Conservation (phyloP, 2,113 vertebrate species). For the Fregetta grallaria region DNA sequence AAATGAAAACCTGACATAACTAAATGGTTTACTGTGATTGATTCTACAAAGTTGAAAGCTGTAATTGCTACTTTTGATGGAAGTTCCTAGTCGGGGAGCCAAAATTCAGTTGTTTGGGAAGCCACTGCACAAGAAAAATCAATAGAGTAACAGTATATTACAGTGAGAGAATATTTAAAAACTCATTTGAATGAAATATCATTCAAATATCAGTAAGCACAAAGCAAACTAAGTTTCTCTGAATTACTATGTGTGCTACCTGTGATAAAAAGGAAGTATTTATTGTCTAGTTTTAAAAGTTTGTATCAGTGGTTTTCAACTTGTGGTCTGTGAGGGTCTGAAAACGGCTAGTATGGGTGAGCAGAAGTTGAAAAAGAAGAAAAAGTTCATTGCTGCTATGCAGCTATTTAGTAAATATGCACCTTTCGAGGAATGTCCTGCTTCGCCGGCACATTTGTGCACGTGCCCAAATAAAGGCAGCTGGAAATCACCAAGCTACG, state of each 20-base stretch:
- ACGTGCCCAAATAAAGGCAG: neutral
- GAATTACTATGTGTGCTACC: no score
- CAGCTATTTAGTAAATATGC: rapidly evolving
- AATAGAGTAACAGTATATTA: neutral
- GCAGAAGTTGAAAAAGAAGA: neutral
- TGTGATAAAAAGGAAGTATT: neutral
- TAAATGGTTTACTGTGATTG: neutral
- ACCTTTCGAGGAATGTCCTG: rapidly evolving
- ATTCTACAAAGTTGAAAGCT: neutral
- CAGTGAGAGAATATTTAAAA: neutral
- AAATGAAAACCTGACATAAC: neutral
- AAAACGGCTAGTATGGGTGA: neutral
- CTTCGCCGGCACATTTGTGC: neutral
- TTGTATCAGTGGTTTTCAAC: neutral
- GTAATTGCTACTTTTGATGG: neutral
- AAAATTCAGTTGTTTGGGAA: neutral
- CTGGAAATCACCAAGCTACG: neutral
- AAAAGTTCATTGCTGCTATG: neutral
- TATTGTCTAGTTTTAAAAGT: neutral
- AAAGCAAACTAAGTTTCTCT: neutral
- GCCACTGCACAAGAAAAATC: neutral
- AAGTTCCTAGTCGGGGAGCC: neutral
- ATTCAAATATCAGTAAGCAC: neutral
- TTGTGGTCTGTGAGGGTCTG: neutral
- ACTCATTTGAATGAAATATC: neutral